Evolutionary conservation across 2,888 invertebrate genomes (phyloP).

Genomic region (Parnassius smintheus): DNA sequence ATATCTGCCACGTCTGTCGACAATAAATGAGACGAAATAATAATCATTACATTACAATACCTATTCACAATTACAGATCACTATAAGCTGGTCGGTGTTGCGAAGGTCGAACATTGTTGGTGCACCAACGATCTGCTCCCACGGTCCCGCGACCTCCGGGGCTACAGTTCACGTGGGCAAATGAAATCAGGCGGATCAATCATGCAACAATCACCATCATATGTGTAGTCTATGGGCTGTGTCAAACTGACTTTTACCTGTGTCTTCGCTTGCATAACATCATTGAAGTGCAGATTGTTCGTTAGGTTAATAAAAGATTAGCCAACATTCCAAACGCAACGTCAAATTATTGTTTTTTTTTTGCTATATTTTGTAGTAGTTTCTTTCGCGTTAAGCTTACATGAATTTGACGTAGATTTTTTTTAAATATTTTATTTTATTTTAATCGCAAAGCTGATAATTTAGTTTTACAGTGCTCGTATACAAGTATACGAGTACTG

Average conservation of each 20-base stretch:
- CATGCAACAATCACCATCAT: conserved; percentile 34
- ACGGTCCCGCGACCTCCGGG: conserved; percentile 45
- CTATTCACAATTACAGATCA: conserved; percentile 12
- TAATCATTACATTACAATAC: conserved; percentile 5
- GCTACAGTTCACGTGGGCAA: conserved; percentile 44
- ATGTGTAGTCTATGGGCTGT: conserved; percentile 19
- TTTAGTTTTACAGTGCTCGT: too few species aligned
- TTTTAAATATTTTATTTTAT: too few species aligned
- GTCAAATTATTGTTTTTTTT: not conserved
- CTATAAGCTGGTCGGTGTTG: conserved; percentile 15
- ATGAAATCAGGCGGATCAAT: conserved; percentile 55
- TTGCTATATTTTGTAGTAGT: not conserved
- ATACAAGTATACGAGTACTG: too few species aligned
- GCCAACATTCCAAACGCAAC: conserved; percentile 2
- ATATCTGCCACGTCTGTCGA: conserved; percentile 8
- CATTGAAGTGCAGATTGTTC: conserved; percentile 2
- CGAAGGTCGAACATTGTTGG: conserved; percentile 32
- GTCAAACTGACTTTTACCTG: conserved; percentile 21
- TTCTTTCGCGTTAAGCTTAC: too few species aligned
- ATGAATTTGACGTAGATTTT: too few species aligned
- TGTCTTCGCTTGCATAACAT: conserved; percentile 16
- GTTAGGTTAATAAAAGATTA: conserved; percentile 10
- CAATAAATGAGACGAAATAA: conserved; percentile 13
- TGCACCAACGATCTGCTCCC: conserved; percentile 36
- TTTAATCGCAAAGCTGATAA: too few species aligned